Base-by-base conservation (phyloP, 2,888 invertebrate species). In the Pteria penguin region DNA sequence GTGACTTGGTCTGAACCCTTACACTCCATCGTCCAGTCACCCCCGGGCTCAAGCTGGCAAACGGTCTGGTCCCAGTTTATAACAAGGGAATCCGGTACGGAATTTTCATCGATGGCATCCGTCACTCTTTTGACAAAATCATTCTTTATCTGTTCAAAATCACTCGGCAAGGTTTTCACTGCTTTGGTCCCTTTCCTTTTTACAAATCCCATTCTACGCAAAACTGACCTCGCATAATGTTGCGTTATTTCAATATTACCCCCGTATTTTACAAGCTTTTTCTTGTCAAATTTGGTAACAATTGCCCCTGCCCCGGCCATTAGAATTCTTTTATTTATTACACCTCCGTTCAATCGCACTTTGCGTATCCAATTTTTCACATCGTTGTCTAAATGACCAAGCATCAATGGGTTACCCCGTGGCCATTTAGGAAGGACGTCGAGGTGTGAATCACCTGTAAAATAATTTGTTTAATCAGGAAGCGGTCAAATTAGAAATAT, bases 51-150 rank as follows among this genome's bases (percentile, higher is more conserved):
- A 24, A 80, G 32, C 29, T 72, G 68, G 54, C 74, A 70, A 8
- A 76, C 80, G 18, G 76, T 78, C 63, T 83, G 82, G 67, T 80
- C 77, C 65, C 74, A 81, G 70, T 81, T 82, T 11, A 82, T 78
- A 0, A 82, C 58, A 0, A 81, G 62, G 0, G 45, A 31, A 52
- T 79, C 79, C 1, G 81, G 81, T 26, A 82, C 52, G 36, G 33
- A 26, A 52, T n/a, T n/a, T n/a, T n/a, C n/a, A n/a, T n/a, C n/a
- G n/a, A n/a, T n/a, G n/a, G n/a, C n/a, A n/a, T n/a, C n/a, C n/a
- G n/a, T n/a, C n/a, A n/a, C n/a, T n/a, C n/a, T n/a, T n/a, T n/a
- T n/a, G n/a, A n/a, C n/a, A n/a, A n/a, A n/a, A n/a, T n/a, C n/a
- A n/a, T n/a, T n/a, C n/a, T n/a, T n/a, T n/a, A n/a, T n/a, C n/a